phyloP scores from a whole-genome alignment of 2,113 vertebrate genomes.

The Saguinus imperator region DNA sequence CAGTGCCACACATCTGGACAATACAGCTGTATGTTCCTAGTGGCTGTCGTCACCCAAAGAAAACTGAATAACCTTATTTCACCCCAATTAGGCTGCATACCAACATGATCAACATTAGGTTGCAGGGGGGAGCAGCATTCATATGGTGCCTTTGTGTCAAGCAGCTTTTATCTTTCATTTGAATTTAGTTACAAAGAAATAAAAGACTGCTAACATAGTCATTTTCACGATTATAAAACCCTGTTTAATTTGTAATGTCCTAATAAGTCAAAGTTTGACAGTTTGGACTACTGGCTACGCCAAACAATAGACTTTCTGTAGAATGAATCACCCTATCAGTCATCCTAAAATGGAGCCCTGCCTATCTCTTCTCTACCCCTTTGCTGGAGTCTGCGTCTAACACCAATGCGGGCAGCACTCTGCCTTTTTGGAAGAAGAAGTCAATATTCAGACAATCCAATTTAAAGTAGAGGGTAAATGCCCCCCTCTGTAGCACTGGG shows the following conservation, averaged over 20 bases:
- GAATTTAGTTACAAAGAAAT: conserved; percentile 62
- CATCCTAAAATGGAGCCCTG: background rate
- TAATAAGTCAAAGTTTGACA: conserved; percentile 49
- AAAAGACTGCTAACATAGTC: conserved; percentile 25
- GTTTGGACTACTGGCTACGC: background rate
- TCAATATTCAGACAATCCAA: background rate
- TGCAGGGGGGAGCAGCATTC: conserved; percentile 11
- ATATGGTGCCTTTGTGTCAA: conserved; percentile 50
- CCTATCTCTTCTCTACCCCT: background rate
- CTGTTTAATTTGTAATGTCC: conserved; percentile 42
- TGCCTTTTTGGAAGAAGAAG: background rate
- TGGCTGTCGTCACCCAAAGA: conserved; percentile 85
- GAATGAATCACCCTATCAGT: background rate
- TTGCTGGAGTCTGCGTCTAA: background rate
- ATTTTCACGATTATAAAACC: conserved; percentile 58
- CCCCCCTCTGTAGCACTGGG: background rate
- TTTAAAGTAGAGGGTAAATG: background rate
- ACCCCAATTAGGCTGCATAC: conserved; percentile 88
- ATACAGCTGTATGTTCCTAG: conserved; percentile 86
- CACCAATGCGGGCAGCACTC: background rate
- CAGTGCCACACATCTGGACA: conserved; percentile 89
- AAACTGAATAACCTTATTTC: conserved; percentile 88
- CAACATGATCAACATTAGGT: conserved; percentile 76
- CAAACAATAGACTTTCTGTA: conserved; percentile 36
- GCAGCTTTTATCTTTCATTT: conserved; percentile 78